These are phyloP conservation scores for Apis mellifera DNA, from an alignment of 1,140 invertebrate genomes.

Conservation along the genomic window DNA sequence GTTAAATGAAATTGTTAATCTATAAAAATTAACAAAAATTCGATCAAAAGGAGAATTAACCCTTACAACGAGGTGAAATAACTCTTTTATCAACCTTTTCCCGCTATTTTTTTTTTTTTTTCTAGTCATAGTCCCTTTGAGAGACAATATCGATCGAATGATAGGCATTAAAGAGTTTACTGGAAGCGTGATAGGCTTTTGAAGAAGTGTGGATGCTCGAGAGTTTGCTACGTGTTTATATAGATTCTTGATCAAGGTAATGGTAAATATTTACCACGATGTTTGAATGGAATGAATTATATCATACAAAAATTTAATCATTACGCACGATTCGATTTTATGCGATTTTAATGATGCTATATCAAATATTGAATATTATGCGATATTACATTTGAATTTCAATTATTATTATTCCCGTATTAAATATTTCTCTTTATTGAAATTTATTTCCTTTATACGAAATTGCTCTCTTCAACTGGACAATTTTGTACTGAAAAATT, in stretches of 20 bases:
- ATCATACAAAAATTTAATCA: not conserved
- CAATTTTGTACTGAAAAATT: too few relatives aligned
- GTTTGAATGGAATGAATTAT: not conserved
- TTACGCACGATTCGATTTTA: not conserved
- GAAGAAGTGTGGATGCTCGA: not conserved
- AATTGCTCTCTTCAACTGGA: too few relatives aligned
- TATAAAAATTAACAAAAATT: not conserved
- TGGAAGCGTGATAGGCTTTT: not conserved
- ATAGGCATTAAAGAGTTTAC: not conserved
- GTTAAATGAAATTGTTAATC: constrained; percentile 13
- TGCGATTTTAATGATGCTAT: too few relatives aligned
- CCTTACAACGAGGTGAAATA: not conserved
- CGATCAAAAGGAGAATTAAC: not conserved
- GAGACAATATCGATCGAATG: not conserved
- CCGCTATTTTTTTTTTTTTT: not conserved
- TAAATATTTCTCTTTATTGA: too few relatives aligned
- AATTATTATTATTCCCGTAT: too few relatives aligned
- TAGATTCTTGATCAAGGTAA: not conserved
- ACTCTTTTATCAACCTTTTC: too few relatives aligned
- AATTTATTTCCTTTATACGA: too few relatives aligned
- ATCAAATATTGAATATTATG: too few relatives aligned
- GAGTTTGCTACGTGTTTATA: not conserved
- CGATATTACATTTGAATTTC: too few relatives aligned
- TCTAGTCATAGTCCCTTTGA: not conserved
- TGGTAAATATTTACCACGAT: too few relatives aligned